phyloP scores from a whole-genome alignment of 2,113 vertebrate genomes.

The Cariama cristata region DNA sequence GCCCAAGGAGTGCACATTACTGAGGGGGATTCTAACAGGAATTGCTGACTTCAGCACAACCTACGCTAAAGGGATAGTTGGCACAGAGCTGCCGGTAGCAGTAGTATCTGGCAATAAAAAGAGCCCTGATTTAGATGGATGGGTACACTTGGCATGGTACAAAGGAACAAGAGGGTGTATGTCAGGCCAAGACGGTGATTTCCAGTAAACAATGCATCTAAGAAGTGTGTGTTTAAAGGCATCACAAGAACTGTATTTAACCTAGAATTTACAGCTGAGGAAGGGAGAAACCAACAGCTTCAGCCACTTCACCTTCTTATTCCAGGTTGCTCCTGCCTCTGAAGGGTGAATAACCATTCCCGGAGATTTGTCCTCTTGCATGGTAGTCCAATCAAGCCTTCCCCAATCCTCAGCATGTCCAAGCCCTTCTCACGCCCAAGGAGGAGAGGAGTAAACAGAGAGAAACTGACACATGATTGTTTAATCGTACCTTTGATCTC shows the following conservation, averaged over 20 bases:
- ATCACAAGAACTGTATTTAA: neutral
- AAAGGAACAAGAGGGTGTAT: neutral
- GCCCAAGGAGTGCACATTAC: neutral
- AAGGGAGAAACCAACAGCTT: neutral
- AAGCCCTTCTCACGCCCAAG: neutral
- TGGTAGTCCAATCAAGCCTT: neutral
- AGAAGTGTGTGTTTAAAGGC: neutral
- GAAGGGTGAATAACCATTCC: neutral
- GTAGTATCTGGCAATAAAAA: neutral
- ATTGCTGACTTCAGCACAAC: neutral
- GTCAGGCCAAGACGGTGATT: neutral
- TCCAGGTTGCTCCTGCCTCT: neutral
- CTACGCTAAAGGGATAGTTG: neutral
- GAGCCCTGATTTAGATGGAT: rapidly evolving
- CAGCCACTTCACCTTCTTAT: neutral
- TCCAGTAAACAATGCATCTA: neutral
- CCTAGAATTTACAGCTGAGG: neutral
- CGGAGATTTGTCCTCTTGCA: neutral
- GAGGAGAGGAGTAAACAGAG: neutral
- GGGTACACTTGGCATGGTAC: neutral
- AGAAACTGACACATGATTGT: neutral
- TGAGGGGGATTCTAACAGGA: neutral
- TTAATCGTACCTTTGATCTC: neutral
- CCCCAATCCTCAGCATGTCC: neutral
- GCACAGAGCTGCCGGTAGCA: rapidly evolving